A percentile compares a stretch with the other conserved stretches of the same genome.
These are phyloP conservation scores for Sebastes itinus DNA, from an alignment of 2,797 vertebrate genomes.

Conservation along the genomic window DNA sequence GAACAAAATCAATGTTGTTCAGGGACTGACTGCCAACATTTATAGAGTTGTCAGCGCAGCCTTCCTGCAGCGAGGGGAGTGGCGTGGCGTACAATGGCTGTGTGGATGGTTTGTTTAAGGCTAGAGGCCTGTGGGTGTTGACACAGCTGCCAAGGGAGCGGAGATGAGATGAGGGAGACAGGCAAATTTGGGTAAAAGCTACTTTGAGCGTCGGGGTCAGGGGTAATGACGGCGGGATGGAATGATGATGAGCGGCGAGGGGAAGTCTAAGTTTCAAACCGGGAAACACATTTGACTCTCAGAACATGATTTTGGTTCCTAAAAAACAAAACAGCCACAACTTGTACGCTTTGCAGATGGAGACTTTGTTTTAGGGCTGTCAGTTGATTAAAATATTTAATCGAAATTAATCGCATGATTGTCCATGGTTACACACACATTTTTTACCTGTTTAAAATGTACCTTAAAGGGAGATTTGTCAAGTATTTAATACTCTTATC, in stretches of 20 bases:
- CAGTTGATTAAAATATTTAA: no score
- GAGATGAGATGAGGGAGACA: slow-evolving; percentile 56
- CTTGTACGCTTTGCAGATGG: slow-evolving; percentile 1
- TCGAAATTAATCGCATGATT: no score
- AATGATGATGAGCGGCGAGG: slow-evolving; percentile 38
- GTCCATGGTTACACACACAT: no score
- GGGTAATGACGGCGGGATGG: slow-evolving; percentile 37
- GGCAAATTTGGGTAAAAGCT: slow-evolving; percentile 63
- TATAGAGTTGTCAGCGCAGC: slow-evolving; percentile 68
- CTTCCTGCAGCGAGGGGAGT: slow-evolving; percentile 57
- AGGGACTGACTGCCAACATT: slow-evolving; percentile 67
- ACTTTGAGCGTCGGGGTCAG: slow-evolving; percentile 53
- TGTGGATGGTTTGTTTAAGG: slow-evolving; percentile 79
- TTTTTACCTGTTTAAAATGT: no score
- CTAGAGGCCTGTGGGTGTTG: slow-evolving; percentile 78
- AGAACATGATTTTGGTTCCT: slow-evolving; percentile 42
- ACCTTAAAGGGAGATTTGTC: no score
- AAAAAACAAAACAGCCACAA: slow-evolving; percentile 10
- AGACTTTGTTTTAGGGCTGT: neutral
- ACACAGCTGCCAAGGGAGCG: slow-evolving; percentile 81
- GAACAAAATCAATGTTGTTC: slow-evolving; percentile 77
- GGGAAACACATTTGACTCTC: slow-evolving; percentile 44
- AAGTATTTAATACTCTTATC: no score
- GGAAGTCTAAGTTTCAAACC: slow-evolving; percentile 38
- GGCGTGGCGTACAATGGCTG: slow-evolving; percentile 65